Base-by-base conservation (phyloP, 2,113 vertebrate species). In the Nestor notabilis region DNA sequence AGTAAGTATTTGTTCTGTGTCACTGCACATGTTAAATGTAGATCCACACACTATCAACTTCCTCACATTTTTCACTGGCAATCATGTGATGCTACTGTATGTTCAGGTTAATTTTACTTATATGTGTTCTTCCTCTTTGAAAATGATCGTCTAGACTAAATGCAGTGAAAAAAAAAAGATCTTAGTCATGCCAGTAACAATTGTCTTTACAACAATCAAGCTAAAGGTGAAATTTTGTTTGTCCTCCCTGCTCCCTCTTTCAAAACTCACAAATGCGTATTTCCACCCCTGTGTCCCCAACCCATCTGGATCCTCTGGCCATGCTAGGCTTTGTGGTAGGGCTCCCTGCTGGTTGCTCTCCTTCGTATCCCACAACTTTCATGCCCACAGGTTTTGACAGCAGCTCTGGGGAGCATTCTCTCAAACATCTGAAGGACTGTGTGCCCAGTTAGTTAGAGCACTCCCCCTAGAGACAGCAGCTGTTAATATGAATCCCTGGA, bases 1-100 rank as follows among this genome's bases (percentile, higher is more conserved):
- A 37, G 29, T 23, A 91, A 61, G 28, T 86, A 90, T 95, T 94
- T 95, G 44, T n/a, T 95, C 43, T 91, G 75, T 10, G 3, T 94
- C 91, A 80, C 33, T 76, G 13, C 25, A 56, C 15, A 4, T 4
- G 4, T 81, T 86, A 85, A 86, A 82, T 43, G 55, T 46, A 88
- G 78, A 78, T 63, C 71, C 28, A 7, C 39, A 41, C 10, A 11
- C 29, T 56, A 29, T 65, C 58, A 81, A 17, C 35, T 81, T 91
- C 47, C 28, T 93, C 18, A 14, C 19, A 61, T 74, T 81, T 75
- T 91, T 93, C 52, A 69, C 23, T 52, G 55, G 43, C 13, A 86
- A 39, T 61, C 39, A n/a, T 37, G 35, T 64, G 63, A 83, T 60
- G 7, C 27, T 81, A 55, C 33, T 46, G 92, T 14, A 47, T 43